Base-by-base conservation (phyloP, 2,113 vertebrate genomes). In the Strigops habroptila region DNA sequence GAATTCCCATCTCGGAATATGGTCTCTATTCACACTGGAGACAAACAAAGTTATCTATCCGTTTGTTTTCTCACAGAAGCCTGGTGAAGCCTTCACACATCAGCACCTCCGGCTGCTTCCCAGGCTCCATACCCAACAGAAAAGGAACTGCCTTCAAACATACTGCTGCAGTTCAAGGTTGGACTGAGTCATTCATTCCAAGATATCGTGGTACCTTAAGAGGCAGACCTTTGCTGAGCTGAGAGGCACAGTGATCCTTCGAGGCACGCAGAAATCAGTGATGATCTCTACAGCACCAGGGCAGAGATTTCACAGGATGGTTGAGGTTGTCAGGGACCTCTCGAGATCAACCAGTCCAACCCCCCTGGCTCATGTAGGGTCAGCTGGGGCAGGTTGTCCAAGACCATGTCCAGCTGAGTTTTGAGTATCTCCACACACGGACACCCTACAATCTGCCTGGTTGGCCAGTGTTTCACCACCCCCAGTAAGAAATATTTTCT, bases 291-390 rank as follows among this genome's bases (percentile, higher is more conserved):
- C 46, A 28, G 46, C 3, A n/a, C 31, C 46, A 63, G n/a, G 46
- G 17, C 82, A 82, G 79, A 59, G 75, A 41, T 44, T 33, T 4
- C 3, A 1, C 21, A 59, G 80, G n/a, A 53, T 3, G 52, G 63
- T 2, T 73, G 69, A 73, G 43, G 57, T 10, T 14, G 19, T 37
- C 7, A 51, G 48, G 24, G 37, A 82, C 12, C 46, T 37, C 41
- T 30, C 1, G 0, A 11, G 60, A 46, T 28, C 1, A 0, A 2
- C 35, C 35, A 22, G 48, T 19, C 63, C 43, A 68, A 12, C 33
- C 55, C 15, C 21, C 39, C 33, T 59, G 22, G 62, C 43, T 55
- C 76, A 55, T 27, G 52, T 39, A 81, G 73, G 17, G 18, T 3
- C 63, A 68, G 65, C 33, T 37, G 35, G 31, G 23, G 1, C 11